A percentile compares a stretch with the other conserved stretches of the same genome.
Evolutionary conservation across 2,888 invertebrate species (phyloP).

Genomic region (Netelia melanura): DNA sequence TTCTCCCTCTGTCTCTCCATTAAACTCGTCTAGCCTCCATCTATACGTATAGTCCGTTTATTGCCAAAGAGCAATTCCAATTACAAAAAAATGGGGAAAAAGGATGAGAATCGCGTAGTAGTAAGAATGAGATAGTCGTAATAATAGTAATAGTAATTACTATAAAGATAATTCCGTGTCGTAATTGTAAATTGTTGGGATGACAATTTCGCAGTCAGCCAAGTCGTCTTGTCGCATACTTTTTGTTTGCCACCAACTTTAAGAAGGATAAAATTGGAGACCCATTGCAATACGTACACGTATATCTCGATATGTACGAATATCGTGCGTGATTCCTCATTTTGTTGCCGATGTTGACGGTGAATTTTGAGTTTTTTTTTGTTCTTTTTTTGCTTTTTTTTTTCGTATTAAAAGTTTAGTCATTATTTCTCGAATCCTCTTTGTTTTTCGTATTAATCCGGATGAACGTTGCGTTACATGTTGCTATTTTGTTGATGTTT

Average conservation of each 20-base stretch:
- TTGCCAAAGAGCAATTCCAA: conserved; percentile 72
- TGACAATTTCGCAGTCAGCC: conserved; percentile 73
- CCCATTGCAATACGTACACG: conserved; percentile 61
- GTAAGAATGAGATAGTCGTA: conserved; percentile 75
- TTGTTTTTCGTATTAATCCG: conserved; percentile 70
- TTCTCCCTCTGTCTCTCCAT: conserved; percentile 61
- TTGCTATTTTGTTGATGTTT: conserved; percentile 70
- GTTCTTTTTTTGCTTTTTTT: conserved; percentile 59
- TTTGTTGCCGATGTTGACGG: conserved; percentile 67
- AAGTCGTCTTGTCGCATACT: conserved; percentile 61
- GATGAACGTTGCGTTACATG: conserved; percentile 70
- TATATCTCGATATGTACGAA: conserved; percentile 52
- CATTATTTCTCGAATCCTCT: conserved; percentile 61
- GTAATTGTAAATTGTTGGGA: conserved; percentile 77
- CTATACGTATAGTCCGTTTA: conserved; percentile 64
- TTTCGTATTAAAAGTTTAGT: conserved; percentile 63
- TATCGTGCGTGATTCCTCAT: conserved; percentile 46
- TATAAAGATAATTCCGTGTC: conserved; percentile 77
- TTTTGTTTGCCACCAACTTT: conserved; percentile 68
- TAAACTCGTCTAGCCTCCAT: conserved; percentile 60
- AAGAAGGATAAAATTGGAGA: conserved; percentile 65
- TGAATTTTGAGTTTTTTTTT: conserved; percentile 42
- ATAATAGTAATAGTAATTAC: conserved; percentile 75
- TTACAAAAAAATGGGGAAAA: conserved; percentile 68
- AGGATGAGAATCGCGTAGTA: conserved; percentile 60